Percentiles rank a stretch among this genome's conserved stretches.
Conservation (phyloP, 2,888 invertebrate genomes). For the Leptopilina drosophilae region DNA sequence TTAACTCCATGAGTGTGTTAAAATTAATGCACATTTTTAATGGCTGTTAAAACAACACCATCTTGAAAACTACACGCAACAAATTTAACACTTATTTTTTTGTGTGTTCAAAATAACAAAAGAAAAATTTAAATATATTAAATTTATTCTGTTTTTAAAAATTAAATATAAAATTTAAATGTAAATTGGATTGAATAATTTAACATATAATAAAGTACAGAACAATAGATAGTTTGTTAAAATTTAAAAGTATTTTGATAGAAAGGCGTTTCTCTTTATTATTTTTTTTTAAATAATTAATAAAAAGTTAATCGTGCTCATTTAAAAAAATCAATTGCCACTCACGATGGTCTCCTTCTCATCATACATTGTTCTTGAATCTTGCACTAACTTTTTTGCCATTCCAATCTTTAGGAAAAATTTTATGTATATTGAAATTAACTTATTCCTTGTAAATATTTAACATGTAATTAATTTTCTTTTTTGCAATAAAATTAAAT, state of each 20-base stretch:
- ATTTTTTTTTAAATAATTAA: neutral
- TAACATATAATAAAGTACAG: too few species aligned
- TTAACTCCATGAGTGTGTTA: too few species aligned
- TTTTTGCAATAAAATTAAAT: too few species aligned
- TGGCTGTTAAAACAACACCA: too few species aligned
- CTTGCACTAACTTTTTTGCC: slow-evolving; percentile 49
- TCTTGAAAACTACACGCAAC: too few species aligned
- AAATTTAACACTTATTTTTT: too few species aligned
- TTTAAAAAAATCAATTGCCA: slow-evolving; percentile 46
- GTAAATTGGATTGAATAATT: too few species aligned
- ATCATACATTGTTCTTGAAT: slow-evolving; percentile 58
- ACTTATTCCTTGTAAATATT: slow-evolving; percentile 1
- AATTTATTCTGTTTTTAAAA: neutral
- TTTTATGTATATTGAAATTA: neutral
- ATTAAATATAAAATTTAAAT: neutral
- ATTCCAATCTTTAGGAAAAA: neutral
- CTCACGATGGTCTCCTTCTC: slow-evolving; percentile 66
- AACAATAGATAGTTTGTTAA: neutral
- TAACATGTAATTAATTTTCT: neutral
- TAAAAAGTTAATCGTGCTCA: neutral
- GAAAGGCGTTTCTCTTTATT: too few species aligned
- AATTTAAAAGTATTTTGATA: neutral
- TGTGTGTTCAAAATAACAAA: too few species aligned
- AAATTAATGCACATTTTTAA: too few species aligned
- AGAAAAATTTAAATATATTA: neutral